Conservation (phyloP, 2,888 invertebrate genomes). For the Steromphala cineraria region DNA sequence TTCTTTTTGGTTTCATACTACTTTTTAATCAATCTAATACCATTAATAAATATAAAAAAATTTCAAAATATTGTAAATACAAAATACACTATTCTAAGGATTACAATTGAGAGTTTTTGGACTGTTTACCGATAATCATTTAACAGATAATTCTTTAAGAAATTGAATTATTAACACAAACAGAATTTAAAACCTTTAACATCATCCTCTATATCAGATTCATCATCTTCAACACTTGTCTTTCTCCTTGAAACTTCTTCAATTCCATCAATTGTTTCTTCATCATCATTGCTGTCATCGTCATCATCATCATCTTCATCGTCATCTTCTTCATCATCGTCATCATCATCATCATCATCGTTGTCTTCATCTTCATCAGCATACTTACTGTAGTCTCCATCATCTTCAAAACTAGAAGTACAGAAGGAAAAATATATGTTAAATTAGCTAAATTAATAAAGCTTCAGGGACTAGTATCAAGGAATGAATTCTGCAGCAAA, state of each 20-base stretch:
- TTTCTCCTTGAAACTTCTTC: conserved; percentile 32
- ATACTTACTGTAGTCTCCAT: conserved; percentile 55
- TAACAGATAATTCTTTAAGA: too few species aligned
- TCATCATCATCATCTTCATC: conserved; percentile 35
- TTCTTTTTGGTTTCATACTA: too few species aligned
- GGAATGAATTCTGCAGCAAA: too few species aligned
- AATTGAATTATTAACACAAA: not conserved
- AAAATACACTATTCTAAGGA: too few species aligned
- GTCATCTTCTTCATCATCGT: conserved; percentile 31
- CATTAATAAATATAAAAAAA: too few species aligned
- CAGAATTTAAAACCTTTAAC: not conserved
- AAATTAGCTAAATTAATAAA: too few species aligned
- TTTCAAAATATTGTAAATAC: too few species aligned
- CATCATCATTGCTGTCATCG: conserved; percentile 30
- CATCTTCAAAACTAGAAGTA: conserved; percentile 50
- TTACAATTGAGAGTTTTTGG: too few species aligned
- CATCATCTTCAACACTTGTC: conserved; percentile 35
- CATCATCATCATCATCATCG: conserved; percentile 35
- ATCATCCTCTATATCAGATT: conserved; percentile 22
- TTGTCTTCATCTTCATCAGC: conserved; percentile 44
- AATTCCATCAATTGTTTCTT: conserved; percentile 34
- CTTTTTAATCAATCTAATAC: too few species aligned
- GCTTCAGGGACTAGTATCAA: too few species aligned
- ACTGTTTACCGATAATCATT: too few species aligned
- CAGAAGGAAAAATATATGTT: too few species aligned